A percentile compares a stretch with the other conserved stretches of the same genome.
phyloP scores from a whole-genome alignment of 2,888 invertebrate genomes.

The Drosophila suboccidentalis region DNA sequence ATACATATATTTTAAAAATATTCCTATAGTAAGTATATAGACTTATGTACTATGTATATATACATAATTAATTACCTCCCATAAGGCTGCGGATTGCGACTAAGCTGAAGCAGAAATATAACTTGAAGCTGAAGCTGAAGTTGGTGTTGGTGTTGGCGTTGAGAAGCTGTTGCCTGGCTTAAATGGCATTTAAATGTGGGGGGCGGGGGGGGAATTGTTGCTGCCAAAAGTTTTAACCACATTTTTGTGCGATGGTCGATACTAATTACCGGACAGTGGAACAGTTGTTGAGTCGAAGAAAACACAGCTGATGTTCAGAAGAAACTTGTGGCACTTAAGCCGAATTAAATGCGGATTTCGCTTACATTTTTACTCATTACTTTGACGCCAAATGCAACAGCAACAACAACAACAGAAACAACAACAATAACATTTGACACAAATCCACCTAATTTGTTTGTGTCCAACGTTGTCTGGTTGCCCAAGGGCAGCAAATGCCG shows the following conservation, averaged over 20 bases:
- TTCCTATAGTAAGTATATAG: slow-evolving; percentile 8
- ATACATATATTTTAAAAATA: slow-evolving; percentile 12
- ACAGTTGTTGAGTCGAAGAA: not conserved
- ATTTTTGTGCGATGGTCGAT: slow-evolving; percentile 16
- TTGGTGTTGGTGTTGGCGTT: not conserved
- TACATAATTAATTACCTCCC: slow-evolving; percentile 72
- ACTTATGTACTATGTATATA: slow-evolving; percentile 49
- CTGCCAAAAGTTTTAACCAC: slow-evolving; percentile 34
- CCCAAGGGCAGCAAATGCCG: not conserved
- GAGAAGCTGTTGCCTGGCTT: slow-evolving; percentile 38
- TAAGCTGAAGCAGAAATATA: not conserved
- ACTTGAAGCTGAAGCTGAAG: not conserved
- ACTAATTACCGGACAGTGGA: slow-evolving; percentile 54
- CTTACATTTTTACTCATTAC: slow-evolving; percentile 65
- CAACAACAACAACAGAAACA: slow-evolving; percentile 4
- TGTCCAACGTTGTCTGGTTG: slow-evolving; percentile 24
- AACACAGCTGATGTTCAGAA: slow-evolving; percentile 20
- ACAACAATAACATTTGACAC: slow-evolving; percentile 22
- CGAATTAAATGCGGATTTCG: slow-evolving; percentile 70
- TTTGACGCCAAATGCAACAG: slow-evolving; percentile 24
- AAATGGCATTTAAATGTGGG: slow-evolving; percentile 51
- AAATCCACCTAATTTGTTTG: slow-evolving; percentile 67
- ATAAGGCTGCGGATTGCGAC: slow-evolving; percentile 1
- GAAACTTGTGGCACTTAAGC: slow-evolving; percentile 66
- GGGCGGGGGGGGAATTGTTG: not conserved